These are phyloP conservation scores for Cephalotes varians DNA, from an alignment of 2,888 invertebrate genomes.

Conservation along the genomic window DNA sequence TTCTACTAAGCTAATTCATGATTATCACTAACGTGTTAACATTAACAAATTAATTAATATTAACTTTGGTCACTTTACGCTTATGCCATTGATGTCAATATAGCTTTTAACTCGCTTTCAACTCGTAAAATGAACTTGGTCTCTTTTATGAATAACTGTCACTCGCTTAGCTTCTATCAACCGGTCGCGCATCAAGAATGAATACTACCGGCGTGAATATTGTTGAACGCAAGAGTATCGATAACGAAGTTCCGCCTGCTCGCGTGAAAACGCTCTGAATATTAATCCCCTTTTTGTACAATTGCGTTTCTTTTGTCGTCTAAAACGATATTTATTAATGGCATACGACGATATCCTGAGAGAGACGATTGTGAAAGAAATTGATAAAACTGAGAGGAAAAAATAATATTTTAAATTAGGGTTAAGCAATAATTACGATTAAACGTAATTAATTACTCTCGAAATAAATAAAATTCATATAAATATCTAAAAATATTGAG, in stretches of 20 bases:
- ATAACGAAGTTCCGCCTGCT: slow-evolving; percentile 32
- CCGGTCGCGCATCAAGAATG: slow-evolving; percentile 32
- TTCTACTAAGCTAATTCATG: neutral
- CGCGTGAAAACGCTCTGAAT: slow-evolving; percentile 8
- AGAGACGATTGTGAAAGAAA: neutral
- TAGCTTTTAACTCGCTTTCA: slow-evolving; percentile 19
- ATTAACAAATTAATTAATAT: neutral
- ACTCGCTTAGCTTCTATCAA: slow-evolving; percentile 34
- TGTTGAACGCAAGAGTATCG: slow-evolving; percentile 38
- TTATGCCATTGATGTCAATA: slow-evolving; percentile 25
- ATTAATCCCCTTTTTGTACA: slow-evolving; percentile 14
- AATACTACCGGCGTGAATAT: slow-evolving; percentile 43
- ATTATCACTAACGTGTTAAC: slow-evolving; percentile 9
- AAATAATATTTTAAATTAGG: neutral
- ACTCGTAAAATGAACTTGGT: slow-evolving; percentile 57
- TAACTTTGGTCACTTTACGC: neutral
- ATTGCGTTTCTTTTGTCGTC: neutral
- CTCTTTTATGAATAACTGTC: slow-evolving; percentile 53
- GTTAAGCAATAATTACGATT: neutral
- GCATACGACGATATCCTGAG: neutral
- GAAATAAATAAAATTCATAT: neutral
- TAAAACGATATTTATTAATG: slow-evolving; percentile 13
- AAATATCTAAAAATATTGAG: neutral
- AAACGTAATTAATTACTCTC: neutral
- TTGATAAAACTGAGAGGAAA: neutral